phyloP scores from a whole-genome alignment of 2,888 invertebrate genomes.

The Apodemia zela region DNA sequence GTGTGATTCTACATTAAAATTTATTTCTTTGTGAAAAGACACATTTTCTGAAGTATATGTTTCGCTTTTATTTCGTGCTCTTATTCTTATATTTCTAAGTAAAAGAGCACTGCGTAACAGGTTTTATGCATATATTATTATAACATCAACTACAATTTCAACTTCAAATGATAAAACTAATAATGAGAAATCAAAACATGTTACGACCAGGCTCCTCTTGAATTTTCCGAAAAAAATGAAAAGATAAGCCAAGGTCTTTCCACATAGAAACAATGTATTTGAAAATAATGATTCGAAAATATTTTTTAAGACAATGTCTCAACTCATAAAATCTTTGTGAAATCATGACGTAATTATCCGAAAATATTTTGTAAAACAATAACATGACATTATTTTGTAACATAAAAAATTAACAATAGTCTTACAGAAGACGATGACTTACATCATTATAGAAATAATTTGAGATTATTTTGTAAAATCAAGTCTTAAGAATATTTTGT shows the following conservation, averaged over 20 bases:
- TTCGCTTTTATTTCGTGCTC: slow-evolving; percentile 49
- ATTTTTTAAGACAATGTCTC: slow-evolving; percentile 12
- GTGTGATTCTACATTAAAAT: slow-evolving; percentile 64
- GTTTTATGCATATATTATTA: slow-evolving; percentile 42
- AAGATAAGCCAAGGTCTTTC: slow-evolving; percentile 85
- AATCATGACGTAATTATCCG: too few species aligned
- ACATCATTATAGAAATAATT: neutral
- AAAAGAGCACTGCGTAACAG: slow-evolving; percentile 43
- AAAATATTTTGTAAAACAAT: too few species aligned
- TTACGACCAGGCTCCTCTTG: slow-evolving; percentile 66
- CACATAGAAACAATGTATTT: slow-evolving; percentile 85
- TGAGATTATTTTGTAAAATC: neutral
- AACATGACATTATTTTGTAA: too few species aligned
- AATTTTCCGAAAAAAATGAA: slow-evolving; percentile 46
- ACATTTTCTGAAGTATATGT: slow-evolving; percentile 88
- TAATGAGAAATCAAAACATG: slow-evolving; percentile 37
- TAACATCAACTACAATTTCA: slow-evolving; percentile 54
- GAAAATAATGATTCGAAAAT: slow-evolving; percentile 21
- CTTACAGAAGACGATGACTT: too few species aligned
- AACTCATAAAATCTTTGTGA: too few species aligned
- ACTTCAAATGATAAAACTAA: slow-evolving; percentile 47
- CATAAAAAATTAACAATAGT: too few species aligned
- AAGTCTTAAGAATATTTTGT: too few species aligned
- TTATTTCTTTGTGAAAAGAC: slow-evolving; percentile 84
- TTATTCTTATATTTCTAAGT: slow-evolving; percentile 37